Percentiles rank a stretch among this genome's conserved stretches.
phyloP scores from a whole-genome alignment of 2,113 vertebrate species.

The Aviceda subcristata region DNA sequence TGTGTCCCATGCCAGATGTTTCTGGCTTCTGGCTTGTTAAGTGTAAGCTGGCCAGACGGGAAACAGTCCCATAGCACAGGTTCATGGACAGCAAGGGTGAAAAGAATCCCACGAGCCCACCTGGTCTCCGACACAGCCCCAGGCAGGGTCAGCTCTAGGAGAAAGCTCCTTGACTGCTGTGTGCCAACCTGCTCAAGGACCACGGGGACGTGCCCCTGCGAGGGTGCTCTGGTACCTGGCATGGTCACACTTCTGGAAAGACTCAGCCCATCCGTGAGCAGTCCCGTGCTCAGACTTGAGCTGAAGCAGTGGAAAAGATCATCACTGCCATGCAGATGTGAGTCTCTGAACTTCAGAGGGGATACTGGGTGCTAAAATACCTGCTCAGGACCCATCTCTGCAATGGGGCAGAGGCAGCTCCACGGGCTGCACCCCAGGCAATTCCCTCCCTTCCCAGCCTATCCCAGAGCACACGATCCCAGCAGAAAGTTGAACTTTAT shows the following conservation, averaged over 20 bases:
- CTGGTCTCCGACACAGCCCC: rapidly evolving
- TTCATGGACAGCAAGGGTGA: not conserved
- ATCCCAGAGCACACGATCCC: rapidly evolving
- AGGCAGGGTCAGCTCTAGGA: not conserved
- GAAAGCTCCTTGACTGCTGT: not conserved
- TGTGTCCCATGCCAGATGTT: not conserved
- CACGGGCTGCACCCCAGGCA: not conserved
- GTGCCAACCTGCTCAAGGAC: not conserved
- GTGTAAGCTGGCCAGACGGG: not conserved
- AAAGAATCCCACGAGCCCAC: not conserved
- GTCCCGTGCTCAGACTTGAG: rapidly evolving
- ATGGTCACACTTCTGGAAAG: rapidly evolving
- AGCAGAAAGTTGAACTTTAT: rapidly evolving
- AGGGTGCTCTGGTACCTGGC: not conserved
- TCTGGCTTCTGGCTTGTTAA: not conserved
- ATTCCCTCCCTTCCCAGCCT: not conserved
- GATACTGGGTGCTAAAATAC: not conserved
- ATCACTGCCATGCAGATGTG: rapidly evolving
- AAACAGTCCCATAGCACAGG: not conserved
- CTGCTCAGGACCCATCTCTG: not conserved
- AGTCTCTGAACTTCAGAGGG: not conserved
- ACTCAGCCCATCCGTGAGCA: rapidly evolving
- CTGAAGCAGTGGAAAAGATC: not conserved
- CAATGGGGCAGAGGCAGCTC: not conserved
- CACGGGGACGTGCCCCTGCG: rapidly evolving